phyloP scores from a whole-genome alignment of 2,113 vertebrate genomes.

The Albula glossodonta region DNA sequence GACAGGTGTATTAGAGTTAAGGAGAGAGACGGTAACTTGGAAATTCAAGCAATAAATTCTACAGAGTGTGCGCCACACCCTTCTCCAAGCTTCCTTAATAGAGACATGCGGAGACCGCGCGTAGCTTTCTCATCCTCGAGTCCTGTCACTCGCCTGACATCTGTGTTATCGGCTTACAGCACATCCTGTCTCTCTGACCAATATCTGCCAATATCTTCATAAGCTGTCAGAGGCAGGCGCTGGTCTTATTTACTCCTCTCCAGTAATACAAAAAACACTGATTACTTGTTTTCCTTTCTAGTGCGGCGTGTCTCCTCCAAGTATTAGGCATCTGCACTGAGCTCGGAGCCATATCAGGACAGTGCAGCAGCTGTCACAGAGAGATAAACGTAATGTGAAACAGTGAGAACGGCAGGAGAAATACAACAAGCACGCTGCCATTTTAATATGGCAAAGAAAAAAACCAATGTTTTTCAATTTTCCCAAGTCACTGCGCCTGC shows the following conservation, averaged over 20 bases:
- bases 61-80: not conserved
- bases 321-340: not conserved
- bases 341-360: conserved; percentile 24
- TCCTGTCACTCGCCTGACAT: conserved; percentile 25
- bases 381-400: conserved; percentile 21
- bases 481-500: no score
- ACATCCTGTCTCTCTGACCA: conserved; percentile 15
- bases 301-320: not conserved
- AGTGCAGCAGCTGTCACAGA: conserved; percentile 15
- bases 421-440: not conserved
- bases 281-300: conserved; percentile 23
- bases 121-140: not conserved
- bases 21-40: no score
- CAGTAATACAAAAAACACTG: conserved; percentile 8
- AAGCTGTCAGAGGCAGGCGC: not conserved
- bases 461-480: not conserved
- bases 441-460: not conserved
- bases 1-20: no score
- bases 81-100: not conserved
- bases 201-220: conserved; percentile 13
- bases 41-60: not conserved
- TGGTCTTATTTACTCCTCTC: conserved; percentile 12
- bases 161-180: conserved; percentile 20
- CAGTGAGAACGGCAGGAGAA: conserved; percentile 9
- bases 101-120: not conserved